Conservation (phyloP, 2,113 vertebrate species). For the Ibidorhyncha struthersii region DNA sequence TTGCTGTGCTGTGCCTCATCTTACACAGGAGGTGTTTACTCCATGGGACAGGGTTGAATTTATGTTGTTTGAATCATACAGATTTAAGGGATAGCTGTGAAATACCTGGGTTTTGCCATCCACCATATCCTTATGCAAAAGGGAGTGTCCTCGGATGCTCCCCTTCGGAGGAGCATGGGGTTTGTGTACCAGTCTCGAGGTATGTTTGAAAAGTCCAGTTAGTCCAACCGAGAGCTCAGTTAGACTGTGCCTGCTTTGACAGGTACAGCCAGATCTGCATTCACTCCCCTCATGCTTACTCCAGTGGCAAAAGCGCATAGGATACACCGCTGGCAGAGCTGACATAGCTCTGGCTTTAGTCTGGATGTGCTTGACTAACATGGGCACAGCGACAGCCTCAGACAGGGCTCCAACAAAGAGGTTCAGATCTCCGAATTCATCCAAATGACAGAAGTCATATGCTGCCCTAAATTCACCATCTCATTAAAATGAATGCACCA, state of each 20-base stretch:
- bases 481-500: not conserved
- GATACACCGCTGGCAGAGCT: not conserved
- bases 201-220: not conserved
- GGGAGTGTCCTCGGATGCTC: not conserved
- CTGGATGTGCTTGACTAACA: not conserved
- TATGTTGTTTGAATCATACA: not conserved
- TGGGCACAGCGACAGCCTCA: not conserved
- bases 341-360: not conserved
- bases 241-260: not conserved
- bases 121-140: not conserved
- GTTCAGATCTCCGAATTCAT: not conserved
- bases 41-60: not conserved
- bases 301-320: not conserved
- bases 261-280: not conserved
- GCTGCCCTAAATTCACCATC: not conserved
- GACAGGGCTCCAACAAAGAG: not conserved
- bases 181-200: not conserved
- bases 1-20: not conserved
- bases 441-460: not conserved
- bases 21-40: not conserved
- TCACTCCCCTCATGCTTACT: not conserved
- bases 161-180: not conserved
- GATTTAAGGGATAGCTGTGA: not conserved
- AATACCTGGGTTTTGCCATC: not conserved
- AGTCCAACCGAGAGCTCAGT: not conserved